Conservation (phyloP, 2,888 invertebrate species). For the Drosophila pseudotakahashii region DNA sequence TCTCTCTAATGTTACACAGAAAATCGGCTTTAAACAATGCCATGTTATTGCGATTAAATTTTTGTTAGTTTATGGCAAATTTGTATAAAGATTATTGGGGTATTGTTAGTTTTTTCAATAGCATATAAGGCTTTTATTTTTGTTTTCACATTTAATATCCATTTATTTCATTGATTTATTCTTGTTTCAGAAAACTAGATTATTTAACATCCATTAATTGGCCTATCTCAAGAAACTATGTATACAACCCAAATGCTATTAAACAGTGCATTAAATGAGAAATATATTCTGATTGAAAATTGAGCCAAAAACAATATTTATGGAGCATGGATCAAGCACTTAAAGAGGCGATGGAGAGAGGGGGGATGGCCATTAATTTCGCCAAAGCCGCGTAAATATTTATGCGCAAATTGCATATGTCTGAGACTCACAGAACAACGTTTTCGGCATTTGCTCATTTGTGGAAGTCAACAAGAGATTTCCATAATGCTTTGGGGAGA, state of each 20-base stretch:
- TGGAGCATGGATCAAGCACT: conserved; percentile 18
- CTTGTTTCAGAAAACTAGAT: no score
- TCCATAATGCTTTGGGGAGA: conserved; percentile 60
- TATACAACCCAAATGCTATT: conserved; percentile 10
- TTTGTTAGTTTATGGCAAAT: not conserved
- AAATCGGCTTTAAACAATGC: conserved; percentile 18
- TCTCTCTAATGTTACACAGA: not conserved
- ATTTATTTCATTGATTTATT: not conserved
- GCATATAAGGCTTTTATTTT: not conserved
- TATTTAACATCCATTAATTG: conserved; percentile 4
- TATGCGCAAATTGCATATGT: conserved; percentile 69
- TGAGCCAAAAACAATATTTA: conserved; percentile 49
- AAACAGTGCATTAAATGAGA: conserved; percentile 32
- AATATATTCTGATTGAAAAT: conserved; percentile 32
- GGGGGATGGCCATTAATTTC: conserved; percentile 67
- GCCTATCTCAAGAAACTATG: not conserved
- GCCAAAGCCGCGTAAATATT: conserved; percentile 72
- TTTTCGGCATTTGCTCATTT: conserved; percentile 71
- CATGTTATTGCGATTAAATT: not conserved
- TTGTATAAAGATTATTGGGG: not conserved
- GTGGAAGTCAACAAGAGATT: conserved; percentile 74
- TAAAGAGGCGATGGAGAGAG: conserved; percentile 24
- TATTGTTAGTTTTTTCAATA: not conserved
- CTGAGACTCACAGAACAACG: conserved; percentile 26
- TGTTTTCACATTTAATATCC: not conserved